Base-by-base conservation (phyloP, 2,888 invertebrate genomes). In the Timema podura region DNA sequence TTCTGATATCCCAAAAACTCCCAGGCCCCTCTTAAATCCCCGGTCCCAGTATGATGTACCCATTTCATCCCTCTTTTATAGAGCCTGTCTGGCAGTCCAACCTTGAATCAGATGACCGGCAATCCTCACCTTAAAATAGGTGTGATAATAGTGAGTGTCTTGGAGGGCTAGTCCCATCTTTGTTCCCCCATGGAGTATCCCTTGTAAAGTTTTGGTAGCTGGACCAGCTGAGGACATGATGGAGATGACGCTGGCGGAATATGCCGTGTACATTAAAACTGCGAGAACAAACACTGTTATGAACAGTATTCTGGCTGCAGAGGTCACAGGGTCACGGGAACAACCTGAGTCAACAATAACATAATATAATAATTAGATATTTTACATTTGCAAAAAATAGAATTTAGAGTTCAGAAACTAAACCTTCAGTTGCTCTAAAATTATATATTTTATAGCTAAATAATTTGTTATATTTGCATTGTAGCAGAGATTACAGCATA, bases 231-330 rank as follows among this genome's bases (percentile, higher is more conserved):
- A 65, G 10, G 73, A 73, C 67, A 74, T 71, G 49, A 73, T 64
- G 51, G 73, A 71, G 45, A 73, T 73, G 46, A 74, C 70, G 45
- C 70, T 70, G 6, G 73, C 74, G 11, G 74, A 74, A 59, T 72
- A 74, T 10, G 74, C 72, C 15, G 73, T 73, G 68, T 70, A 73
- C 9, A 68, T 65, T 13, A 74, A 54, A 30, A 73, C 74, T 11
- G 73, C 71, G 64, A 73, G 49, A 44, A 71, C 68, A 48, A 74
- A 73, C 51, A 73, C 66, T 13, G 67, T 66, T 30, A 74, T 68
- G 61, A 74, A 73, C 46, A 74, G 46, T 16, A 69, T 72, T 44
- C 74, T 59, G 13, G 74, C 73, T 13, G 74, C 73, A 48, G 67
- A 67, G 10, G 74, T 72, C 44, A 59, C 68, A 13, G 74, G 74